These are phyloP conservation scores for Patagioenas fasciata DNA, from an alignment of 2,113 vertebrate genomes.

Conservation along the genomic window DNA sequence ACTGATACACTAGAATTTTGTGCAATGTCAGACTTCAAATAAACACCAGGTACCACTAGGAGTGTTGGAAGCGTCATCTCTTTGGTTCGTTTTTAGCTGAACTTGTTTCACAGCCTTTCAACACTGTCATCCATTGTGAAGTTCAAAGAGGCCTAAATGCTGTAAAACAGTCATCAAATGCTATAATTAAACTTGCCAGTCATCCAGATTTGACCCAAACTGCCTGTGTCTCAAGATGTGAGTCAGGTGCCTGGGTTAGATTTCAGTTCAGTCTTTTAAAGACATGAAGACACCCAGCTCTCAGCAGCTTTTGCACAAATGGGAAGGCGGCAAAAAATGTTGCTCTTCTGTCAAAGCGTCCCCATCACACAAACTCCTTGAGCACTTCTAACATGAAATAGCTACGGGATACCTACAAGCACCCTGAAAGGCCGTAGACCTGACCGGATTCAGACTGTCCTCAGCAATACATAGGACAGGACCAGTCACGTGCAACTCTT, in stretches of 20 bases:
- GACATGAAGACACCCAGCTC: background rate
- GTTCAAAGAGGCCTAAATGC: slow-evolving; percentile 50
- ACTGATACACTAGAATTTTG: background rate
- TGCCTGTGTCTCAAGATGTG: slow-evolving; percentile 29
- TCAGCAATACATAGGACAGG: background rate
- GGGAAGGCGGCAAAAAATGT: background rate
- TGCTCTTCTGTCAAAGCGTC: background rate
- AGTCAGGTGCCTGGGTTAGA: slow-evolving; percentile 14
- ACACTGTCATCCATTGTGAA: slow-evolving; percentile 15
- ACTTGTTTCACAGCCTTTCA: slow-evolving; percentile 47
- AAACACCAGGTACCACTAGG: slow-evolving; percentile 8
- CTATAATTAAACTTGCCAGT: slow-evolving; percentile 61
- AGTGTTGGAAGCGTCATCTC: background rate
- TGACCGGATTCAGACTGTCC: background rate
- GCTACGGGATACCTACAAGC: background rate
- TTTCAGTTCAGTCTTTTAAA: background rate
- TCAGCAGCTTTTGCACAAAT: background rate
- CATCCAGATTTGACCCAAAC: slow-evolving; percentile 57
- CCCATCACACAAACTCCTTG: fast-evolving
- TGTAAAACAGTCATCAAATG: slow-evolving; percentile 47
- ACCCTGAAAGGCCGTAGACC: background rate
- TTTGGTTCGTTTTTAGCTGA: slow-evolving; percentile 34
- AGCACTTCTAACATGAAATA: background rate
- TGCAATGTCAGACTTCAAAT: background rate
- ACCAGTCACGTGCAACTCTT: background rate